Evolutionary conservation across 2,888 invertebrate genomes (phyloP).

Genomic region (Apamea crenata): DNA sequence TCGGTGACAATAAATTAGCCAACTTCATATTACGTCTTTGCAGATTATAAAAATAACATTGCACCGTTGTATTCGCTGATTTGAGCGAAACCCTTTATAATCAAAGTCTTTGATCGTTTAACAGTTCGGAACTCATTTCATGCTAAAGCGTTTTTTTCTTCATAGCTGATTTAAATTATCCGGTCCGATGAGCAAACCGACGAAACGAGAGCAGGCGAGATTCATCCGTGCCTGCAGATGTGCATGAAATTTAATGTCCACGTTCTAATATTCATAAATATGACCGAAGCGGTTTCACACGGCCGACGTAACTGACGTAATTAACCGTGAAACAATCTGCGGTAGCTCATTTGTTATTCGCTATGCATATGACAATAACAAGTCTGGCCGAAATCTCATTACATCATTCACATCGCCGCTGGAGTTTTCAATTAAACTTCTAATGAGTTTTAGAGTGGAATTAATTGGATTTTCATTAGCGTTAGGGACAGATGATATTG

Average conservation of each 20-base stretch:
- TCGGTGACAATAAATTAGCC: conserved; percentile 5
- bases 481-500: conserved; percentile 89
- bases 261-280: conserved; percentile 80
- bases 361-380: conserved; percentile 88
- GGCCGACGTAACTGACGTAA: conserved; percentile 76
- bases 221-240: conserved; percentile 59
- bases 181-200: conserved; percentile 76
- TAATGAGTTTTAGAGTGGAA: conserved; percentile 88
- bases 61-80: conserved; percentile 64
- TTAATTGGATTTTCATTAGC: conserved; percentile 90
- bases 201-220: conserved; percentile 74
- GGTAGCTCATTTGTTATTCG: conserved; percentile 84
- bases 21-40: conserved; percentile 1
- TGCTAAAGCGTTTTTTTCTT: conserved; percentile 80
- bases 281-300: conserved; percentile 67
- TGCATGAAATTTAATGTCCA: conserved; percentile 67
- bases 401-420: conserved; percentile 85
- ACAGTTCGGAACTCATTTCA: conserved; percentile 83
- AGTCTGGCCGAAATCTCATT: conserved; percentile 86
- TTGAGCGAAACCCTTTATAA: conserved; percentile 71
- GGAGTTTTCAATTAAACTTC: conserved; percentile 90
- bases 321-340: conserved; percentile 82
- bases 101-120: conserved; percentile 81
- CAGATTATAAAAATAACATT: conserved; percentile 49
- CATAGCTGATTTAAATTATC: conserved; percentile 83